Percentiles rank a stretch among this genome's conserved stretches.
These are phyloP conservation scores for Anseranas semipalmata DNA, from an alignment of 2,113 vertebrate genomes.

Conservation along the genomic window DNA sequence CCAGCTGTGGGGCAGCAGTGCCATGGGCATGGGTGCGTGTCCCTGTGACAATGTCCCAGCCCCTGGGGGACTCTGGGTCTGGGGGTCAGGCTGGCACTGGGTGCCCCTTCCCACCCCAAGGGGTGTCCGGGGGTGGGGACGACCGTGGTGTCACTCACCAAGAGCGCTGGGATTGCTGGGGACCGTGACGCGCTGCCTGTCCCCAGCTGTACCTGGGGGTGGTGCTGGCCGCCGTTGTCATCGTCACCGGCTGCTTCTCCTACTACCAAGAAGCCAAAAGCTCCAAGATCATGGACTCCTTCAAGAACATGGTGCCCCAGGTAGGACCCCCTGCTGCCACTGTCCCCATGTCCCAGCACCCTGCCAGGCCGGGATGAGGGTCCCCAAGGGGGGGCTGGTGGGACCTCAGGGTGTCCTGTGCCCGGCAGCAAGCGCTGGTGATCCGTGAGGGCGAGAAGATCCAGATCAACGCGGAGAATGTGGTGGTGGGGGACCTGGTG, in stretches of 20 bases:
- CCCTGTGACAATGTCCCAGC: not conserved
- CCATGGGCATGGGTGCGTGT: not conserved
- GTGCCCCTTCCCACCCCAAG: too few relatives aligned
- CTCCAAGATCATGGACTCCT: slow-evolving; percentile 85
- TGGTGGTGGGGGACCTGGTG: slow-evolving; percentile 81
- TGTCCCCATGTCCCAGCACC: not conserved
- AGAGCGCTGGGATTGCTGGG: too few relatives aligned
- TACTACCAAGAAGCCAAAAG: slow-evolving; percentile 86
- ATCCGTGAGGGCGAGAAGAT: slow-evolving; percentile 81
- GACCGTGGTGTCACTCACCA: not conserved
- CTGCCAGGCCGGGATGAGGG: not conserved
- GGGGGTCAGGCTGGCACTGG: not conserved
- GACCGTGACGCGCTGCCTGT: not conserved
- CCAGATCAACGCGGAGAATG: slow-evolving; percentile 79
- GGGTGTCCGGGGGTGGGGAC: too few relatives aligned
- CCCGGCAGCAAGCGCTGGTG: slow-evolving; percentile 79
- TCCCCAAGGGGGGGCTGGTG: fast-evolving
- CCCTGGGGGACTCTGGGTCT: too few relatives aligned
- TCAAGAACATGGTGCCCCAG: slow-evolving; percentile 86
- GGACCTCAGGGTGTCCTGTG: not conserved
- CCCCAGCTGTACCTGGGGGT: slow-evolving; percentile 79
- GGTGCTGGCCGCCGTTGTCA: slow-evolving; percentile 79
- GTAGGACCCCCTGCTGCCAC: not conserved
- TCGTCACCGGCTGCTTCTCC: slow-evolving; percentile 83
- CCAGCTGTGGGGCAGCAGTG: not conserved